Evolutionary conservation across 2,888 invertebrate species (phyloP).

Genomic region (Sinelater perroti): DNA sequence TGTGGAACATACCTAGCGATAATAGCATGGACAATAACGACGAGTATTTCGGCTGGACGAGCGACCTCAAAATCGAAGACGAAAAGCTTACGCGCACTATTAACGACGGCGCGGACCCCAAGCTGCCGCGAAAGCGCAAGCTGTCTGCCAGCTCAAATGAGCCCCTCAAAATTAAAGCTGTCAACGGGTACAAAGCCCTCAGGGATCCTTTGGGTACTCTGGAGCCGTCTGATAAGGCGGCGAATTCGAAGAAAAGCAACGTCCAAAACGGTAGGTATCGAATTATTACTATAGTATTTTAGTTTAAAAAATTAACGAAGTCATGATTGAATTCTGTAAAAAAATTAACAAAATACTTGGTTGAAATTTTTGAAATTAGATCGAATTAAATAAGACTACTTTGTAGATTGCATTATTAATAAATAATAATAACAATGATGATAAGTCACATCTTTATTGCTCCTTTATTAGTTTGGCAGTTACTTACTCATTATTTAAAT

Average conservation of each 20-base stretch:
- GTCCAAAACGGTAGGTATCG: conserved; percentile 50
- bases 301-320: too few species aligned
- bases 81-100: conserved; percentile 39
- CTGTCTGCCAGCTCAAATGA: conserved; percentile 35
- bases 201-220: conserved; percentile 44
- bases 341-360: too few species aligned
- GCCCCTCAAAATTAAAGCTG: conserved; percentile 40
- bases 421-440: too few species aligned
- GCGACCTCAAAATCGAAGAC: conserved; percentile 55
- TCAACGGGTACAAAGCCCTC: conserved; percentile 37
- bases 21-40: conserved; percentile 55
- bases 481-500: too few species aligned
- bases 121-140: conserved; percentile 47
- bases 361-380: too few species aligned
- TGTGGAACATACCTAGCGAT: conserved; percentile 54
- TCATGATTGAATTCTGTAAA: too few species aligned
- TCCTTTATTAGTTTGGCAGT: too few species aligned
- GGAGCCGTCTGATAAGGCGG: conserved; percentile 43
- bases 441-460: too few species aligned
- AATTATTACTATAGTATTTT: too few species aligned
- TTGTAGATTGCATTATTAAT: too few species aligned
- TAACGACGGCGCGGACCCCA: conserved; percentile 36
- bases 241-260: conserved; percentile 40
- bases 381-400: too few species aligned
- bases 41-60: conserved; percentile 59